These are phyloP conservation scores for Drosophila bifasciata DNA, from an alignment of 1,140 invertebrate species.

Conservation along the genomic window DNA sequence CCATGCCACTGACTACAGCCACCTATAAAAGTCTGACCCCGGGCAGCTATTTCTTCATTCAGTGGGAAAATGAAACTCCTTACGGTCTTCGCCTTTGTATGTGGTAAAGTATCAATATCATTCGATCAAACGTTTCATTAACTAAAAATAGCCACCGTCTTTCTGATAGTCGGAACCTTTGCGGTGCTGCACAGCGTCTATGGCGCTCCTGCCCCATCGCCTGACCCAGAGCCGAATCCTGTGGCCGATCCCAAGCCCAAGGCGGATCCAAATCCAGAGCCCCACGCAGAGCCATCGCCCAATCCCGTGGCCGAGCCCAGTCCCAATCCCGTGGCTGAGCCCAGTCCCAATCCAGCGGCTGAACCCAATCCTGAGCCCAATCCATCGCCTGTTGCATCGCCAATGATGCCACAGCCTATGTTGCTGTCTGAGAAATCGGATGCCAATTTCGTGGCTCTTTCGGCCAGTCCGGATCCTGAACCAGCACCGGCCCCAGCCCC, in stretches of 20 bases:
- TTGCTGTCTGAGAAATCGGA: background rate
- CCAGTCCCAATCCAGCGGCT: background rate
- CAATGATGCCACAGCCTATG: too few species aligned
- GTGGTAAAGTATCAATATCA: slow-evolving; percentile 48
- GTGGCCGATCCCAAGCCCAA: slow-evolving; percentile 11
- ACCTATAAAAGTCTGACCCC: slow-evolving; percentile 51
- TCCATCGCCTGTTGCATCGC: background rate
- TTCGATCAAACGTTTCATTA: slow-evolving; percentile 29
- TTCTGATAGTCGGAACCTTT: slow-evolving; percentile 56
- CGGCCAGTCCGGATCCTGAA: slow-evolving; percentile 22
- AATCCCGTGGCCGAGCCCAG: slow-evolving; percentile 1
- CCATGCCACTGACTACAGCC: background rate
- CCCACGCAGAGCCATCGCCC: background rate
- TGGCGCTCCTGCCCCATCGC: slow-evolving; percentile 22
- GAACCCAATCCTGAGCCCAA: background rate
- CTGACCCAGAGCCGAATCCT: slow-evolving; percentile 9
- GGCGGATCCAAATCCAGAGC: slow-evolving; percentile 16
- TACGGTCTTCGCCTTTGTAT: slow-evolving; percentile 52
- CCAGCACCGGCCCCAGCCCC: background rate
- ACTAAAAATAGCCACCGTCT: slow-evolving; percentile 50
- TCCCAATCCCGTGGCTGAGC: background rate
- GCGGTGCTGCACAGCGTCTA: slow-evolving; percentile 51
- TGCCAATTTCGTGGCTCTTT: slow-evolving; percentile 18
- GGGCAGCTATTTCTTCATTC: background rate
- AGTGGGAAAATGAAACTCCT: slow-evolving; percentile 52